Base-by-base conservation (phyloP, 30 jellyfish, hydroid and myxozoan genomes). In the Aurelia aurita complex sp. Pacific region DNA sequence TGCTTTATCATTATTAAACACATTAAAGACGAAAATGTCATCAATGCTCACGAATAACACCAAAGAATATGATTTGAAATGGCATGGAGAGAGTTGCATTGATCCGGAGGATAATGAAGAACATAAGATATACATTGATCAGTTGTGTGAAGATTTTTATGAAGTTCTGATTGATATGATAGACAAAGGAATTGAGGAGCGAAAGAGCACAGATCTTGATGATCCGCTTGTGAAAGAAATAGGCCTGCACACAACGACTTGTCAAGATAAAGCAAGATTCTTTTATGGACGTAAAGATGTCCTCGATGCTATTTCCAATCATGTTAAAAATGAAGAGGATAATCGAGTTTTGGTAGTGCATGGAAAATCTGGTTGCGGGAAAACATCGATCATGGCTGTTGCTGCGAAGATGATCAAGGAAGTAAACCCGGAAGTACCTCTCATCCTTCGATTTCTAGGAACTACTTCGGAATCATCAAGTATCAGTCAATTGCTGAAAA, bases 331-430 rank as follows among this genome's bases (percentile, higher is more conserved):
- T 0, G 83, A n/a, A 2, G 52, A 42, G 6, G 36, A 77, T n/a
- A 74, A 54, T 55, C 23, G 55, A 67, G 38, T 32, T 5, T 62
- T 92, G 79, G 88, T 85, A 33, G 89, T 92, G 1, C 72, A 92
- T 73, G 98, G 98, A 15, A 79, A 69, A 61, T 91, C 94, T 5
- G 98, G 98, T 8, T 92, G 98, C 52, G 98, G 98, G 4, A 92
- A 92, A 64, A 92, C 98, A 14, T 87, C 98, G 1, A 40, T 92
- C 2, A 86, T 92, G 92, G 94, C 98, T 5, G 85, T 53, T 17
- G 98, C 98, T 17, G 96, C 90, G 3, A 76, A 73, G 64, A 14
- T 34, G 42, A 61, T 91, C 23, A 87, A 80, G 70, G 89, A 73
- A 61, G 32, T 15, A 38, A 71, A 80, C 86, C 91, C 81, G 62